Evolutionary conservation across 2,113 vertebrate genomes (phyloP).

Genomic region (Lates calcarifer): DNA sequence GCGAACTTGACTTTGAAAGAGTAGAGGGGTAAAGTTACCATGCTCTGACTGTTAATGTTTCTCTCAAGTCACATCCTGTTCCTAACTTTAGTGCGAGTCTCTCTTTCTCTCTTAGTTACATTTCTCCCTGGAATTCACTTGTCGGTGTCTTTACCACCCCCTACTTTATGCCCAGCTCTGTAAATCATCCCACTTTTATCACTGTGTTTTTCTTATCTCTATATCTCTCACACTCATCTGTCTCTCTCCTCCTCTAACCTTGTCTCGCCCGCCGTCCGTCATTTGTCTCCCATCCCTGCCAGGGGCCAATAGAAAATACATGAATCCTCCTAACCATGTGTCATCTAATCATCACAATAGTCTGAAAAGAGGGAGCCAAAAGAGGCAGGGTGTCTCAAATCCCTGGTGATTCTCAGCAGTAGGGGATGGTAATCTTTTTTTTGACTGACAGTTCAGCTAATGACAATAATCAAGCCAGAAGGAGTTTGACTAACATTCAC

Average conservation of each 20-base stretch:
- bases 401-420: slow-evolving; percentile 30
- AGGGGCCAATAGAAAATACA: slow-evolving; percentile 13
- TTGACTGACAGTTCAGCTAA: slow-evolving; percentile 69
- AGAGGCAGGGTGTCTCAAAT: slow-evolving; percentile 32
- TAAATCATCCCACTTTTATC: slow-evolving; percentile 43
- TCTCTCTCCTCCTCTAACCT: slow-evolving; percentile 26
- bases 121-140: slow-evolving; percentile 42
- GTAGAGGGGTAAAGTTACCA: slow-evolving; percentile 46
- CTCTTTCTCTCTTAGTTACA: slow-evolving; percentile 20
- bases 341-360: slow-evolving; percentile 60
- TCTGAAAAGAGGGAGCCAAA: slow-evolving; percentile 39
- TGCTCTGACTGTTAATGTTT: slow-evolving; percentile 65
- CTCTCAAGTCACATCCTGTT: slow-evolving; percentile 56
- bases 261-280: slow-evolving; percentile 30
- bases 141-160: slow-evolving; percentile 3
- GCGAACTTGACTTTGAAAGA: slow-evolving; percentile 79
- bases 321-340: slow-evolving; percentile 51
- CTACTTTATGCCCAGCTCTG: slow-evolving; percentile 21
- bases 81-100: slow-evolving; percentile 28
- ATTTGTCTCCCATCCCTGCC: slow-evolving; percentile 27
- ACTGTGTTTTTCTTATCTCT: slow-evolving; percentile 7
- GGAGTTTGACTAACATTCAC: slow-evolving; percentile 25
- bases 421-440: slow-evolving; percentile 8
- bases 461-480: slow-evolving; percentile 64
- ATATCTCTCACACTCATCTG: slow-evolving; percentile 20